phyloP scores from a whole-genome alignment of 2,888 invertebrate genomes.

The Phoenoteleia sp. region DNA sequence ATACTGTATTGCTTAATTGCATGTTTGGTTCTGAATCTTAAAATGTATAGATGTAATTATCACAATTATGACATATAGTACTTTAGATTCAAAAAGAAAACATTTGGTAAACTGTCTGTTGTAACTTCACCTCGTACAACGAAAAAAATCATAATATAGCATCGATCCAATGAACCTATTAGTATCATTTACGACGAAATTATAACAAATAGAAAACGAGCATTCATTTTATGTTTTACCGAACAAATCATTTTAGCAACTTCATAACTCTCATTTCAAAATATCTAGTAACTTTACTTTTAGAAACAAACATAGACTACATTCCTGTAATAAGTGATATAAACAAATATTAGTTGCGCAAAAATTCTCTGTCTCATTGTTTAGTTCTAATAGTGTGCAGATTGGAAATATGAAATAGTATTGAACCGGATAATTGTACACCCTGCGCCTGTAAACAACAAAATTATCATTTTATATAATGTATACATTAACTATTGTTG shows the following conservation, averaged over 20 bases:
- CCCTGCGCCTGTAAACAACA: slow-evolving; percentile 5
- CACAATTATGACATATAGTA: slow-evolving; percentile 4
- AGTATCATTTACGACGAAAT: not conserved
- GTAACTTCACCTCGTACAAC: not conserved
- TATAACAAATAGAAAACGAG: not conserved
- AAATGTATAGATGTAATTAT: slow-evolving; percentile 39
- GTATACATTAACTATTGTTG: slow-evolving; percentile 77
- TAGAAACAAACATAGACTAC: slow-evolving; percentile 1
- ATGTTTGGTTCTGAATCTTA: slow-evolving; percentile 13
- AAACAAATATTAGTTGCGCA: not conserved
- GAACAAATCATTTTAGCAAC: not conserved
- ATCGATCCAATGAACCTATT: slow-evolving; percentile 8
- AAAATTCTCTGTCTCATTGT: not conserved
- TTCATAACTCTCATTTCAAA: not conserved
- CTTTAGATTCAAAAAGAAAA: slow-evolving; percentile 6
- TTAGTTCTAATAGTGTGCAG: not conserved
- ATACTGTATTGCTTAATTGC: too few species aligned
- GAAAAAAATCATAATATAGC: not conserved
- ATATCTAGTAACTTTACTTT: not conserved
- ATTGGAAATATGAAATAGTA: not conserved
- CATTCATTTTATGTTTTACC: not conserved
- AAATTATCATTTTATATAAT: slow-evolving; percentile 79
- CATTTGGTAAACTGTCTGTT: not conserved
- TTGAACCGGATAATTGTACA: slow-evolving; percentile 23
- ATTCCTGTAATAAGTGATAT: slow-evolving; percentile 7